Evolutionary conservation across 2,113 vertebrate species (phyloP), one percentile per base, ranked within the genome.

Genomic region (Cathartes aura): DNA sequence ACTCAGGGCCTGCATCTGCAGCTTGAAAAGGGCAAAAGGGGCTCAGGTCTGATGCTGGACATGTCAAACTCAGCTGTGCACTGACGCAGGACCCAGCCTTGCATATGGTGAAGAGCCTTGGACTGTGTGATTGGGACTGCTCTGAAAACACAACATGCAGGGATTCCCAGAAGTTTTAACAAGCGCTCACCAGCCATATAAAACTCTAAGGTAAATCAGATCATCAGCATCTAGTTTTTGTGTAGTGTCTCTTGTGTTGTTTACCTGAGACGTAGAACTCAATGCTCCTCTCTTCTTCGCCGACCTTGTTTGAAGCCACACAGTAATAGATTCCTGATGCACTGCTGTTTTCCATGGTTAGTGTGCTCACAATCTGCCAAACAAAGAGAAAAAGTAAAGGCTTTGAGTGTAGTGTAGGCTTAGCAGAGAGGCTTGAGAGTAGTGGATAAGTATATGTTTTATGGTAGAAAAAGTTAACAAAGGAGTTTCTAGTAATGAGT

Each of bases 201-300:
- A 21, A 50, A 5, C 66, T 5, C 7, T 0, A 20, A 11, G 27
- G 59, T 47, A 4, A 9, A 26, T 3, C 5, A 40, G 15, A 17
- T 45, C 29, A 18, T 34, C 32, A 73, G 36, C n/a, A 6, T 1
- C 38, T 38, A 6, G 42, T 16, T 12, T 53, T 12, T 34, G 56
- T 6, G 42, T 9, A 32, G 19, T 5, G 23, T 52, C 38, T 68
- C 36, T 6, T 1, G 4, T 22, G 71, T 0, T 18, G 6, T 91
- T 99, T 98, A 99, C 99, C 98, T 93, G 98, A 98, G 40, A 99
- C 98, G 8, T 98, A 99, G 97, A 99, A 99, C 62, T 97, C 59
- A 4, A 98, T 94, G 43, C 52, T 97, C 79, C 98, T 94, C 75
- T 80, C 93, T 48, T 95, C 98, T 18, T 13, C 43, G 26, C 98